Conservation (phyloP, 2,888 invertebrate species). For the Eristalinus sepulchralis region DNA sequence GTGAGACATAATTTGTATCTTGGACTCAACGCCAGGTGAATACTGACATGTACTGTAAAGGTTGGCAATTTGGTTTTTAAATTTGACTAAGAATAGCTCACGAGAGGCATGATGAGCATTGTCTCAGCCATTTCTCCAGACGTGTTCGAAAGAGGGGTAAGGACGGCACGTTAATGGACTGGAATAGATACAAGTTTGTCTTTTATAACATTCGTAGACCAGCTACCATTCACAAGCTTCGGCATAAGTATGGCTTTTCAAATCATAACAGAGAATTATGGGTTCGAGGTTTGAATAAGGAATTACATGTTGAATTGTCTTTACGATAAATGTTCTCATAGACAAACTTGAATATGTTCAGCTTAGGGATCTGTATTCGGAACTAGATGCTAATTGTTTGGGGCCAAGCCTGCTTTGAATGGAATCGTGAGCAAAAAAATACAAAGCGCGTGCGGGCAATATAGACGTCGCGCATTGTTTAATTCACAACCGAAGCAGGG, state of each 20-base stretch:
- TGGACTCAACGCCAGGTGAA: neutral
- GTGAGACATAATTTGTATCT: slow-evolving; percentile 6
- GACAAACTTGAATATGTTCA: neutral
- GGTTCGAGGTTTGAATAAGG: neutral
- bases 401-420: neutral
- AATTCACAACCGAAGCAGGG: neutral
- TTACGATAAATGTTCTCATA: neutral
- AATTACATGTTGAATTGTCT: neutral
- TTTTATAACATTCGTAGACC: neutral
- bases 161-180: neutral
- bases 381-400: neutral
- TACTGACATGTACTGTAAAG: neutral
- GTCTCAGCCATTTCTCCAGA: slow-evolving; percentile 4
- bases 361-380: neutral
- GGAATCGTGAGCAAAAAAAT: neutral
- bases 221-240: neutral
- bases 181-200: neutral
- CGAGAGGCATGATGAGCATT: neutral
- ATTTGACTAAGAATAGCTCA: slow-evolving; percentile 27
- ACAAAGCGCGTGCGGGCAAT: neutral
- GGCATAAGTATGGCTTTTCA: neutral
- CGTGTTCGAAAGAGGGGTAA: neutral
- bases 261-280: neutral
- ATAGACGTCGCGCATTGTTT: neutral
- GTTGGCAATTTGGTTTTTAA: slow-evolving; percentile 36